Base-by-base conservation (phyloP, 2,888 invertebrate genomes). In the Microplitis deprimator region DNA sequence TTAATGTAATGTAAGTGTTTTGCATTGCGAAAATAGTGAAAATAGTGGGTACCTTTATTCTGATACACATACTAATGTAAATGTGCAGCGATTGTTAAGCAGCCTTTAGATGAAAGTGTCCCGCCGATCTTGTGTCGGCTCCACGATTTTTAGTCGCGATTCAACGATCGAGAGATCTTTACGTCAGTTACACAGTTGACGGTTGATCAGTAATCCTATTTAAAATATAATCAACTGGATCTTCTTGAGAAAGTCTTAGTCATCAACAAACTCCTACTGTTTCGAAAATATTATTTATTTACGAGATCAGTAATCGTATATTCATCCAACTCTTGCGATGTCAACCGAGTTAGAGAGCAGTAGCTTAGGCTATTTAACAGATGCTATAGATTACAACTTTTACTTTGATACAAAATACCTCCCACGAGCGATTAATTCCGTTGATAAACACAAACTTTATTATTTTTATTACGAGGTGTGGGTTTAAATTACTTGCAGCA, bases 401-500 rank as follows among this genome's bases (percentile, higher is more conserved):
- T 50, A 8, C 50, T 50, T 50, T 13, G 50, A 8, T 50, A 8
- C 8, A 13, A 50, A 50, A 50, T 50, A 50, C 50, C 50, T 50
- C 50, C 50, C 50, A 50, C 50, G 50, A 13, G 13, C 50, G 50
- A 13, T 50, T 50, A 50, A 50, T 29, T 29, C 29, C 3, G 2
- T 29, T 29, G 29, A 29, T 29, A 29, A 29, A 29, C 20, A 20
- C 29, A 4, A 29, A 29, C 3, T 29, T 29, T 29, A 29, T 29
- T 50, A 50, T 50, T 50, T 50, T 50, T 50, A 50, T 50, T 50
- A 50, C 50, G 50, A 50, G 50, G 50, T 50, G 50, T 80, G 78
- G 78, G 76, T 73, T 73, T 78, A 67, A 78, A 77, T 80, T 80
- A 78, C 78, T 78, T 69, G 75, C 60, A 76, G 68, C 80, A 78